These are phyloP conservation scores for Brevimyrus niger DNA, from an alignment of 2,113 vertebrate genomes.

Conservation along the genomic window DNA sequence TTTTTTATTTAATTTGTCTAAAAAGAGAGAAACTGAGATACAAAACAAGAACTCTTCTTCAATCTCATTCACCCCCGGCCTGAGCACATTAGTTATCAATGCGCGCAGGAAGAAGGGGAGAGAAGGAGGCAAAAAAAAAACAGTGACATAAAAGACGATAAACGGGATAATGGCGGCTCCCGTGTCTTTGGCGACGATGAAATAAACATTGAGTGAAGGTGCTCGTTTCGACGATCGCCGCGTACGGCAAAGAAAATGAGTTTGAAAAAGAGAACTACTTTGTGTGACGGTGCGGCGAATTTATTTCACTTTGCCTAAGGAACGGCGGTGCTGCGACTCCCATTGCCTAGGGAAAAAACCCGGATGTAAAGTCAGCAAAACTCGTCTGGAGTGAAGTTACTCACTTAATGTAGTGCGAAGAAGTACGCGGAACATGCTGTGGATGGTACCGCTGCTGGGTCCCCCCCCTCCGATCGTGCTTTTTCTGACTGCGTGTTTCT, in stretches of 20 bases:
- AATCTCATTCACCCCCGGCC: slow-evolving; percentile 64
- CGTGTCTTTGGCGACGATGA: neutral
- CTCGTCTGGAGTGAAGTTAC: slow-evolving; percentile 71
- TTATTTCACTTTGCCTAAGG: slow-evolving; percentile 85
- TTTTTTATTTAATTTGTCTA: slow-evolving; percentile 33
- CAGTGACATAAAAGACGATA: slow-evolving; percentile 10
- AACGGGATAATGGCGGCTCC: neutral
- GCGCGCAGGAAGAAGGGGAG: slow-evolving; percentile 41
- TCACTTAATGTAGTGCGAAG: slow-evolving; percentile 25
- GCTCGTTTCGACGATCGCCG: neutral
- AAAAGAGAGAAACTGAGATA: slow-evolving; percentile 51
- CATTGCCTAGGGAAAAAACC: slow-evolving; percentile 81
- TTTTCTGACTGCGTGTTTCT: neutral
- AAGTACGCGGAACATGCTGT: slow-evolving; percentile 19
- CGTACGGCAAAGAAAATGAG: slow-evolving; percentile 17
- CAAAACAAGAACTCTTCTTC: slow-evolving; percentile 57
- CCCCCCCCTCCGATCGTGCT: neutral
- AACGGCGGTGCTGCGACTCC: slow-evolving; percentile 70
- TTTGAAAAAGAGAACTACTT: slow-evolving; percentile 65
- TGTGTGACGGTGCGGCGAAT: slow-evolving; percentile 73
- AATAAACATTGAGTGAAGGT: neutral
- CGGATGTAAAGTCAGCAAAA: slow-evolving; percentile 81
- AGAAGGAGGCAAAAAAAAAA: slow-evolving; percentile 42
- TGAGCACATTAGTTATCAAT: slow-evolving; percentile 57
- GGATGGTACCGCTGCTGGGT: slow-evolving; percentile 15